Percentiles rank a stretch among this genome's conserved stretches.
These are phyloP conservation scores for Pseudotriccus pelzelni DNA, from an alignment of 2,797 vertebrate species.

Conservation along the genomic window DNA sequence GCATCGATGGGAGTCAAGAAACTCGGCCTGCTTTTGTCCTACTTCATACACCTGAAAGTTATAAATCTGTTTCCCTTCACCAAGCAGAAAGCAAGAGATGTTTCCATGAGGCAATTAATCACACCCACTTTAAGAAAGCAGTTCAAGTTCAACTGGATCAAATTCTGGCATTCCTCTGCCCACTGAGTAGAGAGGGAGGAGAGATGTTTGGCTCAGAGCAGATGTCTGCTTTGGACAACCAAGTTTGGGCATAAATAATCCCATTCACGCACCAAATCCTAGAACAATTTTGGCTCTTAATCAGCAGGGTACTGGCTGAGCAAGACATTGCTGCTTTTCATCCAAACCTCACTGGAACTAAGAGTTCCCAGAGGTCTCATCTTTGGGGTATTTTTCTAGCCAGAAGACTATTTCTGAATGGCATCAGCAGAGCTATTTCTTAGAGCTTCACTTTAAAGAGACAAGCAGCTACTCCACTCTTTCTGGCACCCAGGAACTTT, in stretches of 20 bases:
- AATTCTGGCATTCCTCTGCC: not conserved
- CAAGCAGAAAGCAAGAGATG: not conserved
- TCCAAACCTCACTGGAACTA: not conserved
- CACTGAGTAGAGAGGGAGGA: not conserved
- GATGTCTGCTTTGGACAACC: not conserved
- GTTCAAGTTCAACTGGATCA: not conserved
- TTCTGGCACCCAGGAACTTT: not conserved
- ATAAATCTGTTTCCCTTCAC: not conserved
- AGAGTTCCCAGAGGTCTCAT: not conserved
- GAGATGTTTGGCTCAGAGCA: not conserved
- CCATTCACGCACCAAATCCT: not conserved
- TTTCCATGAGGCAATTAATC: not conserved
- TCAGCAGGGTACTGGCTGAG: not conserved
- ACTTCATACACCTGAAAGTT: not conserved
- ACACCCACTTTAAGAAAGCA: not conserved
- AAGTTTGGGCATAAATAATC: not conserved
- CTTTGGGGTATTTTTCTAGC: not conserved
- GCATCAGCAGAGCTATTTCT: not conserved
- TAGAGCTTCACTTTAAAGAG: not conserved
- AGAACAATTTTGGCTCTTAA: not conserved
- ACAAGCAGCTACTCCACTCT: accelerated
- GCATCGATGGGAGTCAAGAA: not conserved
- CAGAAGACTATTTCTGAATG: not conserved
- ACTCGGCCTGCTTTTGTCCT: not conserved
- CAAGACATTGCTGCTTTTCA: not conserved